Evolutionary conservation across 1,140 invertebrate genomes (phyloP), one percentile per base, ranked within the genome.

Genomic region (Drosophila miranda): DNA sequence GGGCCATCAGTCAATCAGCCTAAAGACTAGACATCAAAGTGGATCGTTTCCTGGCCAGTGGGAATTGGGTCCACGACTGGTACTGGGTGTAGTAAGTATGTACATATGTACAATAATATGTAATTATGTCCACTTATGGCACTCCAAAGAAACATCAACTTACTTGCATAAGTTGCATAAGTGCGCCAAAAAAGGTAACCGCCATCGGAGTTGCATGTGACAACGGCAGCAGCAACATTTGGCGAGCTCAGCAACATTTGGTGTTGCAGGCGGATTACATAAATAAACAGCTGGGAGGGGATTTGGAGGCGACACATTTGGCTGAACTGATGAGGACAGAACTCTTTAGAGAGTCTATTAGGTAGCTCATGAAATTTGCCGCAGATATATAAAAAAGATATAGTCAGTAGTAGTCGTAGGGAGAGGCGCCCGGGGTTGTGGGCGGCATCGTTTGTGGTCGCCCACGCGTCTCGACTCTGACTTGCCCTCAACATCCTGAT

Each of bases 41-140:
- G 41, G 11, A 43, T 41, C 67, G 70, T 59, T 82, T 82, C 75
- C 72, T 67, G 61, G 49, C 53, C 38, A 41, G 45, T 49, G 42
- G 52, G 55, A 34, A 62, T 51, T 52, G 56, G 51, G 41, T 38
- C 34, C 34, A 5, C 34, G 59, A 45, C 28, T 52, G 42, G 34
- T 28, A 66, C 23, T 68, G 78, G 78, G 79, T 71, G 79, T 83
- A 56, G 63, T 16, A 16, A 0, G 16, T 16, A 16, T 16, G 8
- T 34, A 9, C 9, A 8, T 34, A 34, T 38, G 34, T 38, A 11
- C 34, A 38, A 51, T 56, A 38, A 55, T 56, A 46, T 52, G 70
- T 77, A 71, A 82, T 82, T 78, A 78, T 78, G 79, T 64, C 79
- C 79, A 70, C 54, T 71, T 82, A 67, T 78, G 75, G 75, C 45